Evolutionary conservation across 2,888 invertebrate genomes (phyloP), one percentile per base, ranked within the genome.

Genomic region (Carcina quercana): DNA sequence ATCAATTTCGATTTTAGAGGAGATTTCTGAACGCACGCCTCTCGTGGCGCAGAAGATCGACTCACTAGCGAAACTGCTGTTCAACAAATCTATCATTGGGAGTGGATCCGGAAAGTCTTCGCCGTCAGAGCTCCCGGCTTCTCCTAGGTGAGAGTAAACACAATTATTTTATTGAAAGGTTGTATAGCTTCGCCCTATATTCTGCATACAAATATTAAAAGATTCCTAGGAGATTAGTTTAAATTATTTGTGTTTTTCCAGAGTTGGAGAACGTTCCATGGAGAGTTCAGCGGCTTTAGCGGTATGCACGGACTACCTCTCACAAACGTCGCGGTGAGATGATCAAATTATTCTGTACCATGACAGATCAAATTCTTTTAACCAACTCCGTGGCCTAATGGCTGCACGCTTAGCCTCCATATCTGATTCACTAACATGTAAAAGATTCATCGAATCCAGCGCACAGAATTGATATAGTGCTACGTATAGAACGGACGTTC

Each of bases 41-140:
- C 82, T 91, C 35, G 88, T 91, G 56, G 85, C 89, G 47, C 86
- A 89, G 74, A 90, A 91, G 70, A 88, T 90, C 50, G 93, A 93
- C 70, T 91, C 90, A 38, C 74, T 93, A 35, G 91, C 91, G 14
- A 92, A 91, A 65, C 72, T 92, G 56, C 86, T 93, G 53, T 92
- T 92, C 71, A 88, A 86, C 73, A 88, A 88, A 62, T 80, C 85
- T 1, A 44, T 85, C 21, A 85, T 85, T 20, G 74, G 80, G 1
- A 64, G 65, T 8, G 63, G 76, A 0, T 83, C 84, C 2, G 78
- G 78, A 1, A 84, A 83, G 47, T 78, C 71, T 1, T 84, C 83
- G 1, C 85, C 83, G 0, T 70, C 74, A 2, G 83, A 83, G 20
- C 60, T 68, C 1, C 59, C 72, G 1, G 67, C 73, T 1, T 83